Base-by-base conservation (phyloP, 2,113 vertebrate species). In the Eulacestoma nigropectus region DNA sequence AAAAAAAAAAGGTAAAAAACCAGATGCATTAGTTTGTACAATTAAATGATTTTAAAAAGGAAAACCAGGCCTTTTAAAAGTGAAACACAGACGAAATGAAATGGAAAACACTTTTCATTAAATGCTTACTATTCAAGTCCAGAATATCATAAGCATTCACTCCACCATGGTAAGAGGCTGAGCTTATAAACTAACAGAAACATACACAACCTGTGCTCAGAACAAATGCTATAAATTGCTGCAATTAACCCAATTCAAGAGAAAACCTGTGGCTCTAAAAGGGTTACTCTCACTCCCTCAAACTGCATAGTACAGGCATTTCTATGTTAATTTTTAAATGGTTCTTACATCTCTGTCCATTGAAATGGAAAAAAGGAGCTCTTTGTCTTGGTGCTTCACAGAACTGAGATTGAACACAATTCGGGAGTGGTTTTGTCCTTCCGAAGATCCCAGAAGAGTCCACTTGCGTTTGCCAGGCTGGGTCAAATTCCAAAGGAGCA, bases 361-460 rank as follows among this genome's bases (percentile, higher is more conserved):
- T 67, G 99, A 99, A 25, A 98, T 99, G 96, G 99, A 99, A 94
- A 99, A 87, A 49, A 99, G 98, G 44, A 99, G 97, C 80, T 99
- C 98, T 37, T 74, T 97, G 89, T 96, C 98, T 49, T 98, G 97
- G 12, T 91, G 94, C 19, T 93, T 93, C 64, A 99, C 79, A 1
- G 98, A 98, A 82, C 98, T 99, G 90, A 98, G 95, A 90, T 99
- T 99, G 98, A 99, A 99, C 79, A 99, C 98, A 65, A 99, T 99
- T 10, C 99, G 96, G 86, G 97, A 99, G 95, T 99, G 99, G 91
- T 99, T 99, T 80, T 99, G 99, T 65, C 98, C 98, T 70, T 99
- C 99, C 6, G 98, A 97, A 12, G 98, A 86, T 63, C 98, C 98
- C 22, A 99, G 96, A 65, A 99, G 97, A 1, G 94, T 98, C 98